Evolutionary conservation across 2,888 invertebrate species (phyloP).

Genomic region (Ormia ochracea): DNA sequence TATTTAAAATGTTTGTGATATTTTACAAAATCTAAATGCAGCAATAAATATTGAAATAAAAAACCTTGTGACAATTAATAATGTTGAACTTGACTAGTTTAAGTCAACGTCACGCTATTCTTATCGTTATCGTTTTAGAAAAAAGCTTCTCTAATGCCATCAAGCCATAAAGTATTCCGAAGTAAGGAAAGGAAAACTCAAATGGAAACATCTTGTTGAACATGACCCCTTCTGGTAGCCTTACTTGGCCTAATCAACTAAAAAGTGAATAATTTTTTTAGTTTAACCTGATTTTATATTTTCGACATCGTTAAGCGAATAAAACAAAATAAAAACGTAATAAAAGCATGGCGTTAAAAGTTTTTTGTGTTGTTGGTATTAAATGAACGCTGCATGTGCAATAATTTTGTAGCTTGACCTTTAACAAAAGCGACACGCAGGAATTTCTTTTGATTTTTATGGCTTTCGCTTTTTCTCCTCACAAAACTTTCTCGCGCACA

Average conservation of each 20-base stretch:
- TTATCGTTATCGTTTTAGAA: background rate
- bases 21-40: background rate
- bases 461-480: background rate
- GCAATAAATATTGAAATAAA: background rate
- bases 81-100: constrained; percentile 56
- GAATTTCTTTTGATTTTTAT: constrained; percentile 50
- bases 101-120: constrained; percentile 18
- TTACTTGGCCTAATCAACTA: background rate
- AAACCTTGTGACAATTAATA: constrained; percentile 52
- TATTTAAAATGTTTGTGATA: background rate
- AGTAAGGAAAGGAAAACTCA: constrained; percentile 1
- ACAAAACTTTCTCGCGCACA: background rate
- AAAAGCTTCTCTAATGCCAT: constrained; percentile 32
- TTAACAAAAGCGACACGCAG: constrained; percentile 63
- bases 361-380: background rate
- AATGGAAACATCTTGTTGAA: constrained; percentile 40
- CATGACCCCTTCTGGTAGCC: constrained; percentile 33
- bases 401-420: constrained; percentile 63
- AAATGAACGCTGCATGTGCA: constrained; percentile 51
- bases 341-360: too few species aligned
- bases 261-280: background rate
- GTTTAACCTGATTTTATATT: background rate
- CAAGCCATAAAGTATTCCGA: constrained; percentile 45
- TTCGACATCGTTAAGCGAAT: background rate
- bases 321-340: background rate